These are phyloP conservation scores for Emydocephalus ijimae DNA, from an alignment of 2,113 vertebrate species.

Conservation along the genomic window DNA sequence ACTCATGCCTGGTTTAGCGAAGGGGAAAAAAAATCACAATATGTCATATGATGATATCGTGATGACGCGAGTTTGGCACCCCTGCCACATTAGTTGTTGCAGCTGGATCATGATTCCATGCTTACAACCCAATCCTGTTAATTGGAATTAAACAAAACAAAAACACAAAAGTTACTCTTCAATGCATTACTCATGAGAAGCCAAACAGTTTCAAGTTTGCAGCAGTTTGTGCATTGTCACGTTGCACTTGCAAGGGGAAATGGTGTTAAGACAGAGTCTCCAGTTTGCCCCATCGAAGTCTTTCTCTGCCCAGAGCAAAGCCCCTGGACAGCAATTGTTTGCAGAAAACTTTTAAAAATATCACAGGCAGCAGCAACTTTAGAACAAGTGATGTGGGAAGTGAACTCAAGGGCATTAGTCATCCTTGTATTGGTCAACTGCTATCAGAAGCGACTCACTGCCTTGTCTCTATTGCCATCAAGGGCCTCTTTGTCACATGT, in stretches of 20 bases:
- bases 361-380: neutral
- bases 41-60: too few relatives aligned
- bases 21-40: too few relatives aligned
- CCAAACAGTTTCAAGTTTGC: neutral
- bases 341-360: neutral
- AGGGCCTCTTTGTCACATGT: conserved; percentile 10
- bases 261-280: neutral
- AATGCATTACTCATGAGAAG: neutral
- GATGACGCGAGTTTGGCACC: too few relatives aligned
- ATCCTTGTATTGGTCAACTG: neutral
- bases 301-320: neutral
- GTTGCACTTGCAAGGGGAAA: neutral
- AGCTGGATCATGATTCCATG: neutral
- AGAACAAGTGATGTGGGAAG: neutral
- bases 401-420: neutral
- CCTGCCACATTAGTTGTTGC: neutral
- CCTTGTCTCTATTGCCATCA: neutral
- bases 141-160: neutral
- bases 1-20: too few relatives aligned
- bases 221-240: neutral
- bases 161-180: neutral
- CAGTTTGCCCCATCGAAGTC: neutral
- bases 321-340: neutral
- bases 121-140: neutral
- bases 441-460: neutral